phyloP scores from a whole-genome alignment of 2,888 invertebrate genomes.

The Folsomia candida region DNA sequence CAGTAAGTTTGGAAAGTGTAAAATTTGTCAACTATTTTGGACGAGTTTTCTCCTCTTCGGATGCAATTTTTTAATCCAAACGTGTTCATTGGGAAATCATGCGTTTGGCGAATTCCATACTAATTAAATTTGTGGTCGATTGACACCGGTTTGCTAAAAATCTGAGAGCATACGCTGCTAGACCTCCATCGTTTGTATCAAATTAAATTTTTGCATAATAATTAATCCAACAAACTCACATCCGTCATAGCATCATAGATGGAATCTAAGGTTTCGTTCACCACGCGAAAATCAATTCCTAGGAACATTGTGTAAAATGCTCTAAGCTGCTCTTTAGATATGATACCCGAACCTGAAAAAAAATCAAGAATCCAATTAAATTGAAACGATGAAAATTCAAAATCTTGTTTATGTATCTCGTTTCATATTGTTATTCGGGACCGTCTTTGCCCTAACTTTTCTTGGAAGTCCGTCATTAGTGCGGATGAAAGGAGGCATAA shows the following conservation, averaged over 20 bases:
- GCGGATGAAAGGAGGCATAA: no score
- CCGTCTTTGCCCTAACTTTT: neutral
- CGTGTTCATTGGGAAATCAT: no score
- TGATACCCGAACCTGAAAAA: slow-evolving; percentile 62
- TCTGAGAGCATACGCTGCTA: no score
- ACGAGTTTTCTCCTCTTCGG: no score
- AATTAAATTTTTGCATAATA: neutral
- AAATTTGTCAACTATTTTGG: no score
- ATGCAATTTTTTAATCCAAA: no score
- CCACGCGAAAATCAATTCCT: slow-evolving; percentile 62
- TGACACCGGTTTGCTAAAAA: no score
- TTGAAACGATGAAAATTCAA: neutral
- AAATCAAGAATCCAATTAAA: slow-evolving; percentile 43
- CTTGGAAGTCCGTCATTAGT: no score
- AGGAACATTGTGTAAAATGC: slow-evolving; percentile 71
- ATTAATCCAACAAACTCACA: slow-evolving; percentile 58
- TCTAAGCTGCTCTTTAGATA: slow-evolving; percentile 66
- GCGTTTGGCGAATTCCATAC: no score
- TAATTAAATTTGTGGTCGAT: no score
- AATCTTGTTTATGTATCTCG: neutral
- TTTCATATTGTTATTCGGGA: neutral
- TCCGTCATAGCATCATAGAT: slow-evolving; percentile 72
- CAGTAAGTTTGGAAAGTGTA: no score
- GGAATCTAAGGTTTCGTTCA: slow-evolving; percentile 66
- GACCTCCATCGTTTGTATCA: no score